Evolutionary conservation across 2,113 vertebrate species (phyloP).

Genomic region (Pipra filicauda): DNA sequence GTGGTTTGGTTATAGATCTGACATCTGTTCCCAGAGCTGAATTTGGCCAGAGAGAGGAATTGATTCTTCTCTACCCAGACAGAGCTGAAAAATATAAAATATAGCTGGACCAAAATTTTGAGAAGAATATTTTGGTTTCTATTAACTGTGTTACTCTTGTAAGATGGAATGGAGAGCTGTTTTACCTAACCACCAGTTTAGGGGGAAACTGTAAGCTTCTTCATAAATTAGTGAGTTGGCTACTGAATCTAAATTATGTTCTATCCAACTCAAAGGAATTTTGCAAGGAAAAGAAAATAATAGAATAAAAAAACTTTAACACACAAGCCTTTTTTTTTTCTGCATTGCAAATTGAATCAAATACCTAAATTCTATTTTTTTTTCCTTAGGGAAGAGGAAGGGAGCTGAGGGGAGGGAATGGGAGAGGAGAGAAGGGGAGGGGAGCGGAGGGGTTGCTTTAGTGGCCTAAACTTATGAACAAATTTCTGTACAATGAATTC

Average conservation of each 20-base stretch:
- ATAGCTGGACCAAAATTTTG: accelerated
- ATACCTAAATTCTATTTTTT: neutral
- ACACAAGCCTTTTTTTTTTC: too few species aligned
- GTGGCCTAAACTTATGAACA: neutral
- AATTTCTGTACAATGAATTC: neutral
- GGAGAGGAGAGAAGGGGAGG: too few species aligned
- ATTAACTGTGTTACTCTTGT: neutral
- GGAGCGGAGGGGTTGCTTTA: neutral
- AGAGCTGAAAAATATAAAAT: neutral
- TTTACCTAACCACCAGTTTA: neutral
- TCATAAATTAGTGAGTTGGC: neutral
- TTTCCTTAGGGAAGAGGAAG: neutral
- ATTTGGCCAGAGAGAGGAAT: neutral
- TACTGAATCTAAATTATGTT: neutral
- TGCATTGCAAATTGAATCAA: neutral
- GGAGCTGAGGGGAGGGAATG: too few species aligned
- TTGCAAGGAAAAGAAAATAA: neutral
- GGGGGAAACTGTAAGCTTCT: neutral
- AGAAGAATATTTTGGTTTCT: neutral
- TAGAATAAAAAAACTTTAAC: neutral
- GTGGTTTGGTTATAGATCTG: neutral
- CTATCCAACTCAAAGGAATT: neutral
- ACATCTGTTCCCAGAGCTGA: neutral
- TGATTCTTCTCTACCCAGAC: neutral
- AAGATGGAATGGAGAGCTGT: neutral